phyloP scores from a whole-genome alignment of 2,888 invertebrate species.

The Cactoblastis cactorum region DNA sequence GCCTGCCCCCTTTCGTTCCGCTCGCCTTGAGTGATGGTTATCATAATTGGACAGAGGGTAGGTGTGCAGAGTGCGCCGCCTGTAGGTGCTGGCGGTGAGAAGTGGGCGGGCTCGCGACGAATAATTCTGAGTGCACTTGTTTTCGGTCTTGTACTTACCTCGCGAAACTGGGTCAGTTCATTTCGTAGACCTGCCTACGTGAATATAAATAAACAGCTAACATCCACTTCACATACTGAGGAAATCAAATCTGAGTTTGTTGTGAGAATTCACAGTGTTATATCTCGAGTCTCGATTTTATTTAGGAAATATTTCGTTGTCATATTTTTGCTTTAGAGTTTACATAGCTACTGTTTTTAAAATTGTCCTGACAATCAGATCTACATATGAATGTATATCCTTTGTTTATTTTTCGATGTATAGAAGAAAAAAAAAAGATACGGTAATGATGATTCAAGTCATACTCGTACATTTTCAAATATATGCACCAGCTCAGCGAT shows the following conservation, averaged over 20 bases:
- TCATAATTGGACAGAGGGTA: conserved; percentile 77
- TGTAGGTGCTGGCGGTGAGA: conserved; percentile 47
- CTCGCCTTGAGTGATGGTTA: conserved; percentile 78
- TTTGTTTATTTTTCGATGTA: too few species aligned
- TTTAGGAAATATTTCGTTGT: background rate
- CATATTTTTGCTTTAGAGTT: background rate
- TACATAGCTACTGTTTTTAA: background rate
- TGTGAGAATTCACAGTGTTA: background rate
- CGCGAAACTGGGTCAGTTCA: conserved; percentile 12
- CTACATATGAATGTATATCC: too few species aligned
- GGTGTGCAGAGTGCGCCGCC: conserved; percentile 59
- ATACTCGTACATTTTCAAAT: background rate
- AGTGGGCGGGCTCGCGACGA: conserved; percentile 60
- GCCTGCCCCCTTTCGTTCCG: conserved; percentile 79
- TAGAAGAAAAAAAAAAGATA: background rate
- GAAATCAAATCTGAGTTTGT: conserved; percentile 1
- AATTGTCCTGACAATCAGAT: too few species aligned
- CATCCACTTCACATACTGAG: conserved; percentile 14
- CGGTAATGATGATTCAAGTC: background rate
- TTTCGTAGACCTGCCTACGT: conserved; percentile 8
- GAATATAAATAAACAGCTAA: conserved; percentile 20
- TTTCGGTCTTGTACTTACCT: conserved; percentile 10
- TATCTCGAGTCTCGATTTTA: background rate
- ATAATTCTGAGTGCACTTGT: conserved; percentile 33
- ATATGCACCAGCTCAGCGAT: conserved; percentile 26